Conservation (phyloP, 2,888 invertebrate genomes). For the Neoascia interrupta region DNA sequence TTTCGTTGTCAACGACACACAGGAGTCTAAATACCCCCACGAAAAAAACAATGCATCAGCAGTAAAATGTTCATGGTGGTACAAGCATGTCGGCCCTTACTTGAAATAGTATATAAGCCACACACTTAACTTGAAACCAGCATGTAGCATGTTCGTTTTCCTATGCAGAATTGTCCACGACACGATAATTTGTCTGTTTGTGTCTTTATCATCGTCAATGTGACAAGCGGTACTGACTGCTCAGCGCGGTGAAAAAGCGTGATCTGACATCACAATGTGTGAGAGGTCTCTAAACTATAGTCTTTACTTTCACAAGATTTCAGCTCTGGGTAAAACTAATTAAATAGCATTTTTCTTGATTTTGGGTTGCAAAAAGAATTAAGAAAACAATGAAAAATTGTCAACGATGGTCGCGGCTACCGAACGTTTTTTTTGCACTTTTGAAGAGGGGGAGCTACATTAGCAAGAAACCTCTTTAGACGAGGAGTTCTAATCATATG, state of each 20-base stretch:
- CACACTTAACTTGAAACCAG: slow-evolving; percentile 27
- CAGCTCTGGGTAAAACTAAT: slow-evolving; percentile 23
- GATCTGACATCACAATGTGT: slow-evolving; percentile 57
- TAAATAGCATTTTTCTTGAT: slow-evolving; percentile 41
- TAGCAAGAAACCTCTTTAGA: slow-evolving; percentile 15
- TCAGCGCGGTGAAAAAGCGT: slow-evolving; percentile 41
- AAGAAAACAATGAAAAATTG: slow-evolving; percentile 36
- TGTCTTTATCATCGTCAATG: slow-evolving; percentile 56
- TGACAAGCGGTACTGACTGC: slow-evolving; percentile 34
- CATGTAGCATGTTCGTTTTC: neutral
- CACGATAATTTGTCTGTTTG: slow-evolving; percentile 55
- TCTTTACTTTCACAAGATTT: slow-evolving; percentile 53
- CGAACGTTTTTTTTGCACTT: slow-evolving; percentile 12
- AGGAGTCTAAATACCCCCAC: slow-evolving; percentile 37
- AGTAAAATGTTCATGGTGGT: slow-evolving; percentile 67
- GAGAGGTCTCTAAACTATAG: slow-evolving; percentile 3
- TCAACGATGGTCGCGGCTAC: slow-evolving; percentile 59
- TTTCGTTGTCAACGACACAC: slow-evolving; percentile 29
- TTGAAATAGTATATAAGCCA: slow-evolving; percentile 51
- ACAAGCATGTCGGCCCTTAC: slow-evolving; percentile 57
- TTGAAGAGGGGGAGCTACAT: neutral
- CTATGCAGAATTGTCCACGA: slow-evolving; percentile 4
- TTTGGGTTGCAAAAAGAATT: slow-evolving; percentile 13
- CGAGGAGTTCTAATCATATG: slow-evolving; percentile 50
- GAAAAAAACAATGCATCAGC: no score